These are phyloP conservation scores for Peribatodes rhomboidaria DNA, from an alignment of 2,888 invertebrate species.

Conservation along the genomic window DNA sequence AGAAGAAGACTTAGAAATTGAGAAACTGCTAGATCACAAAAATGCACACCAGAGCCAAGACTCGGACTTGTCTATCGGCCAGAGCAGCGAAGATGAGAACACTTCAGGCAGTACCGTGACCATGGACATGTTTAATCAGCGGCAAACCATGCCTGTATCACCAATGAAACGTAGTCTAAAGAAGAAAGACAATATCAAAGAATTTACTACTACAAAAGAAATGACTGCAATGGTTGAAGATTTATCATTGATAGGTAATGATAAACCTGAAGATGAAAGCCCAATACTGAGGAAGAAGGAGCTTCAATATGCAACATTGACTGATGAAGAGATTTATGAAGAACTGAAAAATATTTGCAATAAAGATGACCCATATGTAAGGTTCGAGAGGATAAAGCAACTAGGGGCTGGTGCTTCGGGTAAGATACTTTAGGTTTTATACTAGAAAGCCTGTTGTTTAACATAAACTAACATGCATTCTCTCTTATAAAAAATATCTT, in stretches of 20 bases:
- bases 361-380: constrained; percentile 91
- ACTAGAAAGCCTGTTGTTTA: too few relatives aligned
- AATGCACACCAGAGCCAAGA: constrained; percentile 90
- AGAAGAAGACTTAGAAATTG: constrained; percentile 94
- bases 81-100: constrained; percentile 85
- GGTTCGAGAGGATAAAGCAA: constrained; percentile 93
- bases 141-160: constrained; percentile 86
- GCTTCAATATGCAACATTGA: constrained; percentile 82
- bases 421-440: constrained; percentile 46
- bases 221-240: constrained; percentile 75
- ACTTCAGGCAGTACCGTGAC: constrained; percentile 59
- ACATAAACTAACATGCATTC: too few relatives aligned
- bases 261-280: constrained; percentile 78
- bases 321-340: constrained; percentile 91
- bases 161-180: constrained; percentile 76
- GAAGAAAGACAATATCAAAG: constrained; percentile 76
- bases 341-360: constrained; percentile 93
- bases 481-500: too few relatives aligned
- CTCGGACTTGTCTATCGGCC: constrained; percentile 82
- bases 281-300: constrained; percentile 88
- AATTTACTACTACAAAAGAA: constrained; percentile 71
- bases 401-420: constrained; percentile 96
- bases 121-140: constrained; percentile 59
- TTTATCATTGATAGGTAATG: constrained; percentile 75
- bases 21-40: constrained; percentile 91